These are phyloP conservation scores for Acrocera orbiculus DNA, from an alignment of 2,888 invertebrate species.

Conservation along the genomic window DNA sequence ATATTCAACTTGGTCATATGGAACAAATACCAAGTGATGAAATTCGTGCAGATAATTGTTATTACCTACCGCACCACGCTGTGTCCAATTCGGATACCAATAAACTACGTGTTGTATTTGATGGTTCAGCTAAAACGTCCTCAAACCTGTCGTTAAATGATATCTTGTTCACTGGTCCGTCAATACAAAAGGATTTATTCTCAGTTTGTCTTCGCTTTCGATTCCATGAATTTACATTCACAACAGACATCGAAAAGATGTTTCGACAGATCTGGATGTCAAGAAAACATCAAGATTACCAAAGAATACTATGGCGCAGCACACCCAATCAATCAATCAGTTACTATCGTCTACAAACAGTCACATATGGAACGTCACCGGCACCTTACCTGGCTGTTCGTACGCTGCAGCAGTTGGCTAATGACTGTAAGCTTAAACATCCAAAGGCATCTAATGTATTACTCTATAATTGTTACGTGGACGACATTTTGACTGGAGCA, in stretches of 20 bases:
- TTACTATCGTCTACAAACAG: slow-evolving; percentile 10
- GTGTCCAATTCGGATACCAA: slow-evolving; percentile 11
- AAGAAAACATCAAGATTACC: slow-evolving; percentile 10
- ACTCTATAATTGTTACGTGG: slow-evolving; percentile 9
- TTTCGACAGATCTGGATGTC: slow-evolving; percentile 14
- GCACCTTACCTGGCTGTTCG: slow-evolving; percentile 10
- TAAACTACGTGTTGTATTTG: slow-evolving; percentile 15
- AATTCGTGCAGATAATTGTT: neutral
- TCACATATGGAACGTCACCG: slow-evolving; percentile 11
- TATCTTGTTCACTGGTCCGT: slow-evolving; percentile 13
- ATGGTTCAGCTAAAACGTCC: slow-evolving; percentile 13
- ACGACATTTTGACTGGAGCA: slow-evolving; percentile 7
- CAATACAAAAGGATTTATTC: slow-evolving; percentile 14
- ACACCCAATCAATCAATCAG: slow-evolving; percentile 3
- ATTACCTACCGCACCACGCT: slow-evolving; percentile 1
- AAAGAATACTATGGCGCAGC: slow-evolving; percentile 12
- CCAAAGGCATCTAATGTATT: slow-evolving; percentile 7
- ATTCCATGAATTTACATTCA: slow-evolving; percentile 11
- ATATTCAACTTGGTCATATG: neutral
- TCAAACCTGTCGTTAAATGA: slow-evolving; percentile 12
- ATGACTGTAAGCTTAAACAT: slow-evolving; percentile 4
- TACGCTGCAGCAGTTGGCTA: slow-evolving; percentile 8
- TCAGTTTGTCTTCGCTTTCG: slow-evolving; percentile 13
- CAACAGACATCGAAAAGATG: slow-evolving; percentile 15
- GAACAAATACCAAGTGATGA: neutral